Evolutionary conservation across 2,888 invertebrate species (phyloP).

Genomic region (Andrena minutula): DNA sequence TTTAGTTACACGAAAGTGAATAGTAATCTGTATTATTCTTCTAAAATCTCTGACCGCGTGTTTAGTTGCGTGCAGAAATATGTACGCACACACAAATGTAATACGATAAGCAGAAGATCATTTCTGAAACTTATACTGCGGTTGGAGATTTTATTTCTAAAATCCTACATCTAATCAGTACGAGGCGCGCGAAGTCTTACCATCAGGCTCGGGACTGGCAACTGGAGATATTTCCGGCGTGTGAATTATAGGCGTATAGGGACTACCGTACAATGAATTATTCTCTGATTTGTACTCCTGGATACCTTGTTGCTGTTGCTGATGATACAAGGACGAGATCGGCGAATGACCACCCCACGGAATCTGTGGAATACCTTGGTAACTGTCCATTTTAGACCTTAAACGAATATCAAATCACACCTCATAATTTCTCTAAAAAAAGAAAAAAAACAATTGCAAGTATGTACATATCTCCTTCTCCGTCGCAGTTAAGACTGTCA

Average conservation of each 20-base stretch:
- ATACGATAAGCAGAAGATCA: neutral
- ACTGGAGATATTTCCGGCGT: conserved; percentile 95
- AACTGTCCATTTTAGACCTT: conserved; percentile 84
- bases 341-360: conserved; percentile 84
- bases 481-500: neutral
- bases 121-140: neutral
- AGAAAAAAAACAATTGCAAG: neutral
- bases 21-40: neutral
- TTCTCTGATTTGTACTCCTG: conserved; percentile 85
- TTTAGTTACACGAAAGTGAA: neutral
- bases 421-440: neutral
- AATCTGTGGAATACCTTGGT: conserved; percentile 83
- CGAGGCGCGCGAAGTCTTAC: conserved; percentile 78
- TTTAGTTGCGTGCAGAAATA: no score
- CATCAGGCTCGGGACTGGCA: conserved; percentile 93
- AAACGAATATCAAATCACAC: conserved; percentile 45
- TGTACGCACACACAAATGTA: no score
- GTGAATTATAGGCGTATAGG: conserved; percentile 87
- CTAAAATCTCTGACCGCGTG: neutral
- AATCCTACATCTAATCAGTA: conserved; percentile 28
- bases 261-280: conserved; percentile 84
- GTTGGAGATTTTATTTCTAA: conserved; percentile 1
- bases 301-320: conserved; percentile 83
- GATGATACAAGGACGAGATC: conserved; percentile 85
- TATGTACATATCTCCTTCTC: neutral